Evolutionary conservation across 2,797 vertebrate species (phyloP).

Genomic region (Anguilla pacifica): DNA sequence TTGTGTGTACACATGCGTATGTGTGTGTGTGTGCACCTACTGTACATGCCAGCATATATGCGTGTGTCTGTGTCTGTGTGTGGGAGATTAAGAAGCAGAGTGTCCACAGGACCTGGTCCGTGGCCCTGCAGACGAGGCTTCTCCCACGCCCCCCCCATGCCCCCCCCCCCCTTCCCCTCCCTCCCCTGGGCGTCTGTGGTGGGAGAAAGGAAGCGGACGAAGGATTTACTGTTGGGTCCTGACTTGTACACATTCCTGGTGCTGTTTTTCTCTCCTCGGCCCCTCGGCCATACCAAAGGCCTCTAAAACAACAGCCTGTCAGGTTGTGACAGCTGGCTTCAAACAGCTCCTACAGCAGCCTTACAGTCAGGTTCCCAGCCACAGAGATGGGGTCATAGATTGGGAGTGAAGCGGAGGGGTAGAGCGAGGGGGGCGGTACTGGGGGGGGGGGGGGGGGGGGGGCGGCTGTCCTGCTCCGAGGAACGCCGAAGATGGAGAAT

Average conservation of each 20-base stretch:
- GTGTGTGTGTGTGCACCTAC: conserved; percentile 41
- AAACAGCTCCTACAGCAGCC: conserved; percentile 79
- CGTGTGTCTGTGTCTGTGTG: conserved; percentile 45
- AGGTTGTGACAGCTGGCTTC: conserved; percentile 86
- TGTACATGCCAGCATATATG: neutral
- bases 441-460: neutral
- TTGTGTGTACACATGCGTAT: conserved; percentile 46
- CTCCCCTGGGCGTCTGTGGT: conserved; percentile 61
- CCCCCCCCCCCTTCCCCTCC: conserved; percentile 35
- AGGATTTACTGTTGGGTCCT: conserved; percentile 85
- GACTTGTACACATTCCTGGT: conserved; percentile 85
- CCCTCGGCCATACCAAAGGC: conserved; percentile 79
- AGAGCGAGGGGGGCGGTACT: conserved; percentile 1
- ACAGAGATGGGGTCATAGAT: conserved; percentile 29
- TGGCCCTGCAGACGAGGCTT: conserved; percentile 46
- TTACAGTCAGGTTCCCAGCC: conserved; percentile 74
- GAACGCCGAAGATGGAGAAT: neutral
- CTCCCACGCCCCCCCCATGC: conserved; percentile 62
- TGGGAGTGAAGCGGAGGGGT: neutral
- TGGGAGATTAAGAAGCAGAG: conserved; percentile 29
- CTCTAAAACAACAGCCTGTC: conserved; percentile 85
- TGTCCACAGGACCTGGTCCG: neutral
- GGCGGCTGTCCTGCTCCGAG: neutral
- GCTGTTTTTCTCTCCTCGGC: conserved; percentile 79
- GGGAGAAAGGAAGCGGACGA: conserved; percentile 76